Percentiles rank a stretch among this genome's conserved stretches.
Evolutionary conservation across 2,797 vertebrate genomes (phyloP).

Genomic region (Brachyalestes nurse): DNA sequence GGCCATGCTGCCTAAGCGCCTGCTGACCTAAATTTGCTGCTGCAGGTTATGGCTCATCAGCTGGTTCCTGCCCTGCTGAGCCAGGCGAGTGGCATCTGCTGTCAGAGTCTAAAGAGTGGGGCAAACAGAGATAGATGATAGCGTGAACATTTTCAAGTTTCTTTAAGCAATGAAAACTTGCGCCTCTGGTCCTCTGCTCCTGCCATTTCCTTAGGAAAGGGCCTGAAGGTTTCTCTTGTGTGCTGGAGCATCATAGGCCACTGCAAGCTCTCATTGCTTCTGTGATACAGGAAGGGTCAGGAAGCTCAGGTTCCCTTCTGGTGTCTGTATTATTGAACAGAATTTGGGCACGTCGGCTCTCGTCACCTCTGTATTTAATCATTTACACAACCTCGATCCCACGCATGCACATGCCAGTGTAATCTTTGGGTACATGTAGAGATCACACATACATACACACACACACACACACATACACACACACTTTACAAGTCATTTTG

Average conservation of each 20-base stretch:
- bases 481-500: not conserved
- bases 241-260: not conserved
- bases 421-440: not conserved
- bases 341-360: slow-evolving; percentile 42
- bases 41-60: slow-evolving; percentile 42
- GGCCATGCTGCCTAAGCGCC: slow-evolving; percentile 67
- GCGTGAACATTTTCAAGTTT: not conserved
- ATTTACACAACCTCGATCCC: slow-evolving; percentile 30
- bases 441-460: not conserved
- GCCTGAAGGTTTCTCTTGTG: not conserved
- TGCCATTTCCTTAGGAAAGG: not conserved
- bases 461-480: too few relatives aligned
- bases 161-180: not conserved
- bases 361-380: slow-evolving; percentile 47
- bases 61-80: slow-evolving; percentile 24
- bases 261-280: not conserved
- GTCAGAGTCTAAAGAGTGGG: slow-evolving; percentile 26
- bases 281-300: slow-evolving; percentile 25
- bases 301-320: slow-evolving; percentile 31
- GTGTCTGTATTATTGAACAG: slow-evolving; percentile 52
- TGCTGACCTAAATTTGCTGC: slow-evolving; percentile 73
- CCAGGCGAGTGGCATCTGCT: slow-evolving; percentile 17
- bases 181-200: not conserved
- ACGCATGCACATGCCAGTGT: not conserved
- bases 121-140: slow-evolving; percentile 27